Percentiles rank a stretch among this genome's conserved stretches.
Evolutionary conservation across 2,113 vertebrate genomes (phyloP).

Genomic region (Struthio camelus): DNA sequence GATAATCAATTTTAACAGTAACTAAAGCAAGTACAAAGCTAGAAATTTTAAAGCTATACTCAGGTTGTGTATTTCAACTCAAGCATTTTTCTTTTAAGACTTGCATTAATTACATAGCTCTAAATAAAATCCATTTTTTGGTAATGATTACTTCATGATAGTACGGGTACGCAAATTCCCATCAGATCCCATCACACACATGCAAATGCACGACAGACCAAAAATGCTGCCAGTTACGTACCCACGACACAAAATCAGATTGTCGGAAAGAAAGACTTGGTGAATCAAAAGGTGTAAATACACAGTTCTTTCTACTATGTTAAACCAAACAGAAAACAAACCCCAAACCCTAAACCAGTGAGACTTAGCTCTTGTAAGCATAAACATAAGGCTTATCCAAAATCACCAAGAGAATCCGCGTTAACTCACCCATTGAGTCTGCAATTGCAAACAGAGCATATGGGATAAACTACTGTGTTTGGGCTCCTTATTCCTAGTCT

Average conservation of each 20-base stretch:
- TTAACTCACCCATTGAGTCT: neutral
- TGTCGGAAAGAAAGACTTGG: neutral
- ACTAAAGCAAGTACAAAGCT: neutral
- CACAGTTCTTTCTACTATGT: no score
- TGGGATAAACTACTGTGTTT: neutral
- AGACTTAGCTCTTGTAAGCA: neutral
- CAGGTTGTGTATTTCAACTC: neutral
- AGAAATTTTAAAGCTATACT: neutral
- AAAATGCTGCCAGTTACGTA: neutral
- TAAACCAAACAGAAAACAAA: neutral
- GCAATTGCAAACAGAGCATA: neutral
- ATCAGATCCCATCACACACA: neutral
- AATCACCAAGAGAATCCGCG: neutral
- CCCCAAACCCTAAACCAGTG: rapidly evolving
- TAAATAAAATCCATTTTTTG: neutral
- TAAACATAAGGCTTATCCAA: neutral
- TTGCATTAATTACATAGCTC: neutral
- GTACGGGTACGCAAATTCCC: neutral
- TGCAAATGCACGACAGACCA: neutral
- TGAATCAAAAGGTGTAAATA: neutral
- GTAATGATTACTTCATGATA: neutral
- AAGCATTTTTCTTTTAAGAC: neutral
- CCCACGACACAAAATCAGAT: neutral
- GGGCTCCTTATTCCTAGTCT: neutral
- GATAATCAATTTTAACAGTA: neutral